Conservation (phyloP, 1,140 invertebrate species). For the Rhopalosiphum padi region DNA sequence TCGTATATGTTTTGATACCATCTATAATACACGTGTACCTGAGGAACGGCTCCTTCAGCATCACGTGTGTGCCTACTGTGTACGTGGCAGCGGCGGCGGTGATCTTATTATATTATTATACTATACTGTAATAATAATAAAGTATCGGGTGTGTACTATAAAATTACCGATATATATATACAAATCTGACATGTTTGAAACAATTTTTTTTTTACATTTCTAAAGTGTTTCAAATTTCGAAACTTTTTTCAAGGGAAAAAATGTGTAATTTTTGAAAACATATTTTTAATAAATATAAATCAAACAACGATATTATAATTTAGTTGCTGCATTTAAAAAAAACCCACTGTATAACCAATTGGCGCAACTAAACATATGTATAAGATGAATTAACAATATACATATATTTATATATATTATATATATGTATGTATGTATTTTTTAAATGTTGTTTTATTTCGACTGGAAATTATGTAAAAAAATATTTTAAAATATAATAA, state of each 20-base stretch:
- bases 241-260: neutral
- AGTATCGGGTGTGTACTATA: slow-evolving; percentile 24
- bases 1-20: slow-evolving; percentile 53
- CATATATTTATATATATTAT: too few species aligned
- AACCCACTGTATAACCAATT: too few species aligned
- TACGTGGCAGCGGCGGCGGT: neutral
- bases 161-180: neutral
- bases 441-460: too few species aligned
- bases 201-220: neutral
- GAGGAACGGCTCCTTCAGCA: neutral
- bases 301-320: too few species aligned
- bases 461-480: too few species aligned
- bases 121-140: slow-evolving; percentile 30
- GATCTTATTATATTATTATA: slow-evolving; percentile 43
- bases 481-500: too few species aligned
- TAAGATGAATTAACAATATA: too few species aligned
- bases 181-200: slow-evolving; percentile 27
- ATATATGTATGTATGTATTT: too few species aligned
- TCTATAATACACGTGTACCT: neutral
- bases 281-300: neutral
- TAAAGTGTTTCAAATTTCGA: neutral
- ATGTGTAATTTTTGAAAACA: neutral
- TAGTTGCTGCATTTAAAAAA: too few species aligned
- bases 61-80: neutral
- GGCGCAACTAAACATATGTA: too few species aligned